Conservation (phyloP, 2,888 invertebrate genomes). For the Aleiodes testaceus region DNA sequence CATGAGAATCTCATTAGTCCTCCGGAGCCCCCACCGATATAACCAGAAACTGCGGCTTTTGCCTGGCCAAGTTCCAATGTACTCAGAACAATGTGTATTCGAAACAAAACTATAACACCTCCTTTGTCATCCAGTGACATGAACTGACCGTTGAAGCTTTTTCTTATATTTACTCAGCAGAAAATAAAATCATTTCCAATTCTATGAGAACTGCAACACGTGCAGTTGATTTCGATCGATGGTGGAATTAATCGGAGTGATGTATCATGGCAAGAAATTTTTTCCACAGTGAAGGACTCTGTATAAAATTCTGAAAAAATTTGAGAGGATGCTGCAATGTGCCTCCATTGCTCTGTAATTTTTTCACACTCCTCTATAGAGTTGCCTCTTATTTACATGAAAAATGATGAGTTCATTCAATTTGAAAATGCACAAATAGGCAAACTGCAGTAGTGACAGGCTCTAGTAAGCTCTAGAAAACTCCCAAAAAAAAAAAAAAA, state of each 20-base stretch:
- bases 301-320: too few species aligned
- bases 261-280: constrained; percentile 8
- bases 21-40: constrained; percentile 36
- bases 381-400: not conserved
- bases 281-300: too few species aligned
- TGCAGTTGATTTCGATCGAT: constrained; percentile 12
- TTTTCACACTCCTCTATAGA: not conserved
- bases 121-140: not conserved
- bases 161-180: too few species aligned
- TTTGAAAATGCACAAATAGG: too few species aligned
- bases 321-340: too few species aligned
- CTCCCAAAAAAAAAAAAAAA: constrained; percentile 1
- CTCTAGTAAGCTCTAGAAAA: too few species aligned
- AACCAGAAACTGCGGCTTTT: constrained; percentile 28
- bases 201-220: not conserved
- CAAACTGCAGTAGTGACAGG: too few species aligned
- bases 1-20: constrained; percentile 63
- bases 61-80: constrained; percentile 25
- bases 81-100: constrained; percentile 2
- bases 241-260: constrained; percentile 1
- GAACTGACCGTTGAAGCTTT: not conserved
- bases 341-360: too few species aligned
- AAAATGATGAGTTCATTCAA: too few species aligned
- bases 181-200: not conserved
- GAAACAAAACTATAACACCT: constrained; percentile 23